A percentile compares a stretch with the other conserved stretches of the same genome.
Evolutionary conservation across 2,888 invertebrate species (phyloP).

Genomic region (Adelognathus sp.): DNA sequence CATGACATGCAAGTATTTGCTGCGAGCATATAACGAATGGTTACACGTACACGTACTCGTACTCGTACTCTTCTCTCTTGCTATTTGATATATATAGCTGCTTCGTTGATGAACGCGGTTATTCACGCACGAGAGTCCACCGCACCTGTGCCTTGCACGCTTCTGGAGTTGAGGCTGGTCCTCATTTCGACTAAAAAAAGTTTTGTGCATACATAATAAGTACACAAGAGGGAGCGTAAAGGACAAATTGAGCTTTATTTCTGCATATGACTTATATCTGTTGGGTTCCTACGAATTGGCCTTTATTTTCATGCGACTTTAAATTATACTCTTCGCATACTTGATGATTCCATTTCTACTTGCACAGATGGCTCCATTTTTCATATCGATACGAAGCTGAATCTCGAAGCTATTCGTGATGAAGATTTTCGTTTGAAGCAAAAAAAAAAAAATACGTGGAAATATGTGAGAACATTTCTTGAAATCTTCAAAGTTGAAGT

Average conservation of each 20-base stretch:
- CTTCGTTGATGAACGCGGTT: conserved; percentile 42
- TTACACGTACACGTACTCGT: conserved; percentile 23
- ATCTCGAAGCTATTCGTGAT: too few relatives aligned
- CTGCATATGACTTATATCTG: neutral
- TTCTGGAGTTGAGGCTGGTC: conserved; percentile 46
- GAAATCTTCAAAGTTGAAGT: too few relatives aligned
- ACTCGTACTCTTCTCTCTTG: conserved; percentile 36
- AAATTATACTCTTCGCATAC: neutral
- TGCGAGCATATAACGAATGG: conserved; percentile 26
- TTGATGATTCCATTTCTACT: neutral
- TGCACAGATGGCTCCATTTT: too few relatives aligned
- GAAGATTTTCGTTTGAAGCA: too few relatives aligned
- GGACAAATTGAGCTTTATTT: neutral
- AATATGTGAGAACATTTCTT: too few relatives aligned
- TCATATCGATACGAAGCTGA: too few relatives aligned
- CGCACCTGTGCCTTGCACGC: conserved; percentile 54
- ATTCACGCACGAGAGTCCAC: conserved; percentile 51
- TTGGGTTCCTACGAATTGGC: conserved; percentile 1
- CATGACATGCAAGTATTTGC: conserved; percentile 35
- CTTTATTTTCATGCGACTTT: conserved; percentile 5
- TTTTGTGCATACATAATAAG: conserved; percentile 40
- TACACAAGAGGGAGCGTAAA: conserved; percentile 9
- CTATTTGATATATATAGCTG: conserved; percentile 33
- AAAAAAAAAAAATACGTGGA: too few relatives aligned
- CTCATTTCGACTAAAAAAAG: conserved; percentile 26